These are phyloP conservation scores for Plecturocebus donacophilus DNA, from an alignment of 2,113 vertebrate species.

Conservation along the genomic window DNA sequence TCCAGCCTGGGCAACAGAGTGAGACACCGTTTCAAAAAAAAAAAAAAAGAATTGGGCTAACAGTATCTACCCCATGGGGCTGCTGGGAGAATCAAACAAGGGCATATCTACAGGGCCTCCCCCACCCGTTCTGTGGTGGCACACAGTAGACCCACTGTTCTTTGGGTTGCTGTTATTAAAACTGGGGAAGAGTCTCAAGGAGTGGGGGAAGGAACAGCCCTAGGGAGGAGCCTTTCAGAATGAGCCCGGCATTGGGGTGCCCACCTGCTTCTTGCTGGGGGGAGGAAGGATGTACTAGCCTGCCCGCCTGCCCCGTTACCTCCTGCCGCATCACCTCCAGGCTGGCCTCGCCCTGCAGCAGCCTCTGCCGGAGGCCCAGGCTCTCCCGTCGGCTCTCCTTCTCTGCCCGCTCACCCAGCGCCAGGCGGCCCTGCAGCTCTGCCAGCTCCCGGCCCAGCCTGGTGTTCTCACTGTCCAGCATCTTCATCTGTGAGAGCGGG, in stretches of 20 bases:
- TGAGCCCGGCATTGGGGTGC: neutral
- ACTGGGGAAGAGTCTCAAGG: neutral
- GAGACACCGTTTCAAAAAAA: no score
- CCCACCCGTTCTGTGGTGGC: neutral
- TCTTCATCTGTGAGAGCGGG: constrained; percentile 88
- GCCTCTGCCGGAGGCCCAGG: constrained; percentile 89
- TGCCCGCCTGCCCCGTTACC: constrained; percentile 75
- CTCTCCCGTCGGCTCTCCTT: constrained; percentile 89
- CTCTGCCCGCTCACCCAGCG: constrained; percentile 90
- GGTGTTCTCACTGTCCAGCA: constrained; percentile 91
- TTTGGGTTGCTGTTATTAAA: neutral
- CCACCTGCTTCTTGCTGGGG: neutral
- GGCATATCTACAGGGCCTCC: neutral
- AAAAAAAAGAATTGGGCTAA: neutral
- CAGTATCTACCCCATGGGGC: neutral
- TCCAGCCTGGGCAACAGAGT: no score
- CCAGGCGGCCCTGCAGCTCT: constrained; percentile 90
- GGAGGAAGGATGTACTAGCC: neutral
- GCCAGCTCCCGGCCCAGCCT: constrained; percentile 89
- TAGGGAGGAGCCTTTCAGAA: neutral
- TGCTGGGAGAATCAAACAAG: neutral
- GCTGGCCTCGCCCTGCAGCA: constrained; percentile 87
- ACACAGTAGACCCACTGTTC: neutral
- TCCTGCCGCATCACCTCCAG: constrained; percentile 90
- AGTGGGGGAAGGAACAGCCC: neutral